Conservation (phyloP, 30 jellyfish, hydroid and myxozoan genomes). For the Hydractinia symbiolongicarpus region DNA sequence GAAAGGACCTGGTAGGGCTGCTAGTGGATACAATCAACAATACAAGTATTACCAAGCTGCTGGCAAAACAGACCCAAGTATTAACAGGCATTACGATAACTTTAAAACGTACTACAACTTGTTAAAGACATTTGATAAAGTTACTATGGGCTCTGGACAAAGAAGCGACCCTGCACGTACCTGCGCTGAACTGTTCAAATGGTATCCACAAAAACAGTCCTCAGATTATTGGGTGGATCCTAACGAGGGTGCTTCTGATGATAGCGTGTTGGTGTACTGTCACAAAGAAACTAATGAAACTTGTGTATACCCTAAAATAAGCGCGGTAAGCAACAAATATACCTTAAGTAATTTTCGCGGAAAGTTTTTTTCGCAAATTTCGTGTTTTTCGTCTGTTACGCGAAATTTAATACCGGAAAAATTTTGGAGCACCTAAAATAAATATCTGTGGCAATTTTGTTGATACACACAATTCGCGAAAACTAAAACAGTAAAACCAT, state of each 20-base stretch:
- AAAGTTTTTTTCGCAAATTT: background rate
- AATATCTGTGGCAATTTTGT: too few relatives aligned
- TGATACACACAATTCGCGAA: too few relatives aligned
- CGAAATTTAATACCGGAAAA: background rate
- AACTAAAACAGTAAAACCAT: too few relatives aligned
- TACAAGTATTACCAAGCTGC: slow-evolving; percentile 23
- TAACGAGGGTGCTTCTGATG: slow-evolving; percentile 76
- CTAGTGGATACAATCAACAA: slow-evolving; percentile 19
- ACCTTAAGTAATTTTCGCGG: background rate
- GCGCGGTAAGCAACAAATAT: slow-evolving; percentile 36
- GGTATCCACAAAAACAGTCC: slow-evolving; percentile 37
- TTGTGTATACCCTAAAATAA: slow-evolving; percentile 74
- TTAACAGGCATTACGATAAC: slow-evolving; percentile 20
- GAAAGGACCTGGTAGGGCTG: slow-evolving; percentile 83
- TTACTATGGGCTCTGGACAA: slow-evolving; percentile 45
- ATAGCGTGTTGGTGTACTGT: slow-evolving; percentile 67
- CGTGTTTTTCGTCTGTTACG: background rate
- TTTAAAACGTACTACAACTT: background rate
- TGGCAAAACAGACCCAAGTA: background rate
- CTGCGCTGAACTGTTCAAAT: slow-evolving; percentile 72
- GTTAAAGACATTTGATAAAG: background rate
- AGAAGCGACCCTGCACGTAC: slow-evolving; percentile 84
- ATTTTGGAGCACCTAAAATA: background rate
- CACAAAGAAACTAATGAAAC: slow-evolving; percentile 59
- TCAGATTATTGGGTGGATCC: slow-evolving; percentile 94